phyloP scores from a whole-genome alignment of 2,888 invertebrate species.

The Melipona beecheii region DNA sequence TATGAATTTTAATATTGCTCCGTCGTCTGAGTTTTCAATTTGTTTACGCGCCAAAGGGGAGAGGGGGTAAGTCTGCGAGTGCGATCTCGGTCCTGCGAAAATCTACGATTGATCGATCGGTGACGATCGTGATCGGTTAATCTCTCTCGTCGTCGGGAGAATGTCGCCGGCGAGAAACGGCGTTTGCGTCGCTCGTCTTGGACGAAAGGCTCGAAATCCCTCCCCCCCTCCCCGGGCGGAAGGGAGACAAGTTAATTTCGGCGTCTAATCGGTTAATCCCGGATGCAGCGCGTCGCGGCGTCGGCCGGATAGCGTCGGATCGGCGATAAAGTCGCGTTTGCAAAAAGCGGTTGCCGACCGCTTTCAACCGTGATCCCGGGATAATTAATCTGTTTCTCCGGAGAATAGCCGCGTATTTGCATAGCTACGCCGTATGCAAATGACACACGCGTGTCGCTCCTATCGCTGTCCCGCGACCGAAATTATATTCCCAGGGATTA shows the following conservation, averaged over 20 bases:
- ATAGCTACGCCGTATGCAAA: conserved; percentile 46
- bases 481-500: conserved; percentile 62
- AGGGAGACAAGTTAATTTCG: conserved; percentile 6
- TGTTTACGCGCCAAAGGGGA: background rate
- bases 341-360: conserved; percentile 37
- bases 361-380: conserved; percentile 25
- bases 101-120: too few relatives aligned
- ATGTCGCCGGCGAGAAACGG: too few relatives aligned
- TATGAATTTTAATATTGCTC: conserved; percentile 48
- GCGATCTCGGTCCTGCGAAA: too few relatives aligned
- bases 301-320: too few relatives aligned
- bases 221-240: background rate
- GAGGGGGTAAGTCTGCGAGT: too few relatives aligned
- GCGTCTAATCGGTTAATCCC: conserved; percentile 26
- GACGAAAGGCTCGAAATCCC: background rate
- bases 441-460: conserved; percentile 38
- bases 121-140: too few relatives aligned
- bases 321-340: conserved; percentile 3
- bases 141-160: too few relatives aligned
- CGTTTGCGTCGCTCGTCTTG: background rate
- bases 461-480: background rate
- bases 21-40: background rate
- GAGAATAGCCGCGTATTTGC: conserved; percentile 37
- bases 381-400: conserved; percentile 59
- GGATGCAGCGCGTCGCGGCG: background rate